phyloP scores from a whole-genome alignment of 2,888 invertebrate genomes.

The Thymelicus acteon region DNA sequence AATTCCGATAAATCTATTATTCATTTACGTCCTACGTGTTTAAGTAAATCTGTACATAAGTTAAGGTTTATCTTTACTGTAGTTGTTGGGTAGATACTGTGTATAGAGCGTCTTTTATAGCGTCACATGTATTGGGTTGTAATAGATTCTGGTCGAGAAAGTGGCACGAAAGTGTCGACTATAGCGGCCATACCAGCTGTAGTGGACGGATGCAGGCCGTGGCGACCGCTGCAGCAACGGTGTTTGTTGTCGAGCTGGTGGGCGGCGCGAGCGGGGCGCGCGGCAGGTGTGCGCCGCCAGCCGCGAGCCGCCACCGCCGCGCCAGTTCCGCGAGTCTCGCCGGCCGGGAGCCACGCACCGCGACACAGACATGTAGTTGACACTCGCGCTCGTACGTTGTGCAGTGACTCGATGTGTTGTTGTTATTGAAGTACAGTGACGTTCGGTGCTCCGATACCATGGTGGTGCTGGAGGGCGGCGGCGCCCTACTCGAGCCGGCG shows the following conservation, averaged over 20 bases:
- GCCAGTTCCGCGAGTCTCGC: slow-evolving; percentile 78
- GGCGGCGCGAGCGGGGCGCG: slow-evolving; percentile 62
- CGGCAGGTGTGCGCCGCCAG: slow-evolving; percentile 59
- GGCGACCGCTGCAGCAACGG: slow-evolving; percentile 75
- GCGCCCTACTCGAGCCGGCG: slow-evolving; percentile 83
- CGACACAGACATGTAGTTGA: slow-evolving; percentile 73
- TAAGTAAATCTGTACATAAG: not conserved
- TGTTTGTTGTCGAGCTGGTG: slow-evolving; percentile 76
- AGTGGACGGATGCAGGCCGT: slow-evolving; percentile 57
- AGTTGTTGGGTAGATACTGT: not conserved
- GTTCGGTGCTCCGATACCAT: slow-evolving; percentile 54
- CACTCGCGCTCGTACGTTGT: slow-evolving; percentile 58
- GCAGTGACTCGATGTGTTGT: slow-evolving; percentile 66
- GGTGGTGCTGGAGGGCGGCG: slow-evolving; percentile 83
- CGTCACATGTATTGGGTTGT: slow-evolving; percentile 28
- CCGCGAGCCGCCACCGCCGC: slow-evolving; percentile 55
- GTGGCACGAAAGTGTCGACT: slow-evolving; percentile 70
- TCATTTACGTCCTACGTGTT: not conserved
- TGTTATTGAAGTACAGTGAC: slow-evolving; percentile 58
- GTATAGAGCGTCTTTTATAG: slow-evolving; percentile 9
- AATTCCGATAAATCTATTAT: not conserved
- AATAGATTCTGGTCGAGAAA: slow-evolving; percentile 57
- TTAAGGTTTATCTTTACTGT: not conserved
- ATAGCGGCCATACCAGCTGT: slow-evolving; percentile 44
- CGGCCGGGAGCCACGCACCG: slow-evolving; percentile 67